phyloP scores from a whole-genome alignment of 2,888 invertebrate genomes.

The Trachelus tabidus region DNA sequence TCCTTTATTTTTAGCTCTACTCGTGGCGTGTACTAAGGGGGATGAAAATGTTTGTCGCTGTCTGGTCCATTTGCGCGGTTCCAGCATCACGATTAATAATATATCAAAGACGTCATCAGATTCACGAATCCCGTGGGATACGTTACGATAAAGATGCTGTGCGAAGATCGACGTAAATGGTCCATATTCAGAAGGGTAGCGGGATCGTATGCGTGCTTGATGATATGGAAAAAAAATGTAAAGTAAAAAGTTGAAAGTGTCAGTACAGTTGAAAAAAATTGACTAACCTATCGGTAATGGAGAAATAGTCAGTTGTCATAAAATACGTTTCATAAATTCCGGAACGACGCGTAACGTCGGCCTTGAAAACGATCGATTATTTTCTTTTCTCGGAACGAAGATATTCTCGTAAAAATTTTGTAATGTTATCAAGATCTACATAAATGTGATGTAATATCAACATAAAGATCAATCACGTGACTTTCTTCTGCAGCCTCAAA shows the following conservation, averaged over 20 bases:
- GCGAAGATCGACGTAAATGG: not conserved
- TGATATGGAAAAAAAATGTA: not conserved
- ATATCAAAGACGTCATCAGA: not conserved
- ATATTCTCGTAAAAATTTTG: constrained; percentile 38
- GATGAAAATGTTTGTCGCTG: not conserved
- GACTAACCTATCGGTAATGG: not conserved
- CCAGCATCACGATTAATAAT: not conserved
- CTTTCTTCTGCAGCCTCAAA: not conserved
- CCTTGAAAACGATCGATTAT: constrained; percentile 27
- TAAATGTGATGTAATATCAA: constrained; percentile 38
- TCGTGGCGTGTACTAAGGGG: not conserved
- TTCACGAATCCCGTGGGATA: not conserved
- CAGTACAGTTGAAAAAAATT: not conserved
- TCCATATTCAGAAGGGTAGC: not conserved
- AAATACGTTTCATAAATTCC: not conserved
- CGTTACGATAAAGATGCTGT: not conserved
- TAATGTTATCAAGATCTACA: constrained; percentile 27
- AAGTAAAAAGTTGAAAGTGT: not conserved
- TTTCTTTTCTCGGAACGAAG: constrained; percentile 30
- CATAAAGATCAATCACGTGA: constrained; percentile 22
- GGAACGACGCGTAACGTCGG: not conserved
- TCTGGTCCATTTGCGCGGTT: not conserved
- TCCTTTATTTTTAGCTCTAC: not conserved
- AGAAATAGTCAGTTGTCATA: not conserved
- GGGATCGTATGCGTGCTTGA: not conserved